Conservation (phyloP, 1,140 invertebrate genomes). For the Bombus breviceps region DNA sequence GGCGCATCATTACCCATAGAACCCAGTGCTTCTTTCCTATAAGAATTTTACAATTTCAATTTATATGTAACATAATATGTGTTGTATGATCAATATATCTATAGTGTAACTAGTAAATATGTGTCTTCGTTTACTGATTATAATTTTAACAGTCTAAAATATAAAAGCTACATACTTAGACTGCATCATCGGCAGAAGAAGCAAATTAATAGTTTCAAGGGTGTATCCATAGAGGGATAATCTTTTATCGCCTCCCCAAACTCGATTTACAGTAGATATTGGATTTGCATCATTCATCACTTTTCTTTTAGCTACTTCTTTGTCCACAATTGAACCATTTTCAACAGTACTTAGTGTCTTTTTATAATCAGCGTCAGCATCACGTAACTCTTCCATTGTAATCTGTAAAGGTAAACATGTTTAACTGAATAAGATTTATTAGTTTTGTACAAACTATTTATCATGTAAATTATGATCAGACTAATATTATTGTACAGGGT, state of each 20-base stretch:
- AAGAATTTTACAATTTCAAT: constrained; percentile 11
- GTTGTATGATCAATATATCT: too few relatives aligned
- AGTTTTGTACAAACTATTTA: too few relatives aligned
- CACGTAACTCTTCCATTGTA: constrained; percentile 87
- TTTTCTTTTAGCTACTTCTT: constrained; percentile 54
- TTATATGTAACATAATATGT: neutral
- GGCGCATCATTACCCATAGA: constrained; percentile 99
- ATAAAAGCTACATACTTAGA: constrained; percentile 90
- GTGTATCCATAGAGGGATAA: constrained; percentile 97
- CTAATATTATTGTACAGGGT: neutral
- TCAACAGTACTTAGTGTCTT: constrained; percentile 58
- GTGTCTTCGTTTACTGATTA: neutral
- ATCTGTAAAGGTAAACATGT: constrained; percentile 81
- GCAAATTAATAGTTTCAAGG: constrained; percentile 96
- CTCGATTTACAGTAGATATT: constrained; percentile 80
- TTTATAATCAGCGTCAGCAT: constrained; percentile 75
- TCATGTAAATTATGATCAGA: neutral
- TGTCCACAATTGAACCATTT: constrained; percentile 60
- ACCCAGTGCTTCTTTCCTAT: constrained; percentile 98
- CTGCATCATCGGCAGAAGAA: constrained; percentile 97
- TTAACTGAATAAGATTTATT: neutral
- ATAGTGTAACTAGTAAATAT: neutral
- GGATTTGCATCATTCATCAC: constrained; percentile 60
- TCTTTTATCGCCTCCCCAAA: constrained; percentile 91
- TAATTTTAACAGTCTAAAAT: neutral